A percentile compares a stretch with the other conserved stretches of the same genome.
Evolutionary conservation across 1,140 invertebrate genomes (phyloP).

Genomic region (Platyura marginata): DNA sequence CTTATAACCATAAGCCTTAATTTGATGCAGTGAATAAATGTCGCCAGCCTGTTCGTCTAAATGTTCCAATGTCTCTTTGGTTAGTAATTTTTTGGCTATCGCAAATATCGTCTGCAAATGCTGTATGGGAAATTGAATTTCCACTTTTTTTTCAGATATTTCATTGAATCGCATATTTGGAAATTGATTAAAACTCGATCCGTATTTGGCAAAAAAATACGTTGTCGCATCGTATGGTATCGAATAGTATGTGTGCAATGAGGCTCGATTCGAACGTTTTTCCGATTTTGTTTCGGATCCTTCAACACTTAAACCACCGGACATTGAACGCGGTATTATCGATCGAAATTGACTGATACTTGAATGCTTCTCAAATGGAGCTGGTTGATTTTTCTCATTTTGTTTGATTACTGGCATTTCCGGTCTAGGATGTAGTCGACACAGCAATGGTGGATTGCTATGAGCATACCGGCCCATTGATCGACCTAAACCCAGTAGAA

Average conservation of each 20-base stretch:
- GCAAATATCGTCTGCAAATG: constrained; percentile 61
- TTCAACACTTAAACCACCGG: constrained; percentile 49
- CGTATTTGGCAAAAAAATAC: constrained; percentile 82
- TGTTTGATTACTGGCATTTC: constrained; percentile 34
- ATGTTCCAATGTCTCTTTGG: constrained; percentile 62
- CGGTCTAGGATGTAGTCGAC: constrained; percentile 64
- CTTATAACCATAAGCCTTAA: constrained; percentile 43
- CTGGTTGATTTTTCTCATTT: constrained; percentile 13
- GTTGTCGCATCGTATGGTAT: constrained; percentile 59
- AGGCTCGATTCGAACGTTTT: constrained; percentile 14
- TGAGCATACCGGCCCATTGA: constrained; percentile 73
- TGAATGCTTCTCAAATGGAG: constrained; percentile 18
- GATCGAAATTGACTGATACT: constrained; percentile 54
- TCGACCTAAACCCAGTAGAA: constrained; percentile 68
- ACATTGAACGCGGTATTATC: constrained; percentile 83
- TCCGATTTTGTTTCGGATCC: constrained; percentile 11
- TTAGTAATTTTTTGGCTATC: constrained; percentile 71
- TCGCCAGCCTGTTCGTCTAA: constrained; percentile 71
- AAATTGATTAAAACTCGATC: constrained; percentile 81
- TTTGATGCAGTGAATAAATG: constrained; percentile 40
- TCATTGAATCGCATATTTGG: constrained; percentile 53
- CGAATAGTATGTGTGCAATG: constrained; percentile 41
- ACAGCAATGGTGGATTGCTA: constrained; percentile 58
- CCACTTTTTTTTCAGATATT: constrained; percentile 38
- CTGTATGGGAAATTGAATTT: constrained; percentile 46